Base-by-base conservation (phyloP, 2,797 vertebrate species). In the Botia almorhae region DNA sequence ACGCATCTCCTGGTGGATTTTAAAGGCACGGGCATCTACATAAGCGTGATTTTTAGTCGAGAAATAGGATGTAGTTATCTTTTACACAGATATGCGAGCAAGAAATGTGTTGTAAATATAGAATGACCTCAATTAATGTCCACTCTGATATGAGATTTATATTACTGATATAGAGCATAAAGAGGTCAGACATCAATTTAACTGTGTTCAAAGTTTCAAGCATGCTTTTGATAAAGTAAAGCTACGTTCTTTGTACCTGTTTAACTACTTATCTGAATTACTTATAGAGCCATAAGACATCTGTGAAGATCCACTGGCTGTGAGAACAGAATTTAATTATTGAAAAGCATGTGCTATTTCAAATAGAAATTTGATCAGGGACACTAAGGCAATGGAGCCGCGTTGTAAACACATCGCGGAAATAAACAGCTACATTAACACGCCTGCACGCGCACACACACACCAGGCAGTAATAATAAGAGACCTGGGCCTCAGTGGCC, bases 311-410 rank as follows among this genome's bases (percentile, higher is more conserved):
- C 63, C 67, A 19, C 48, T 16, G 77, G 64, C 58, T 56, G 60
- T 1, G 3, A 73, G 61, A 61, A 79, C 1, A 19, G 56, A 69
- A 69, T 63, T 50, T 19, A 77, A 39, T 65, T 12, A 69, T 68
- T 69, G 69, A 50, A 60, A 82, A 29, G 19, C 61, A 69, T 61
- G 43, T 33, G 26, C 56, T n/a, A 70, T 74, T 75, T 69, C 63
- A 50, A 17, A 81, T 68, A 53, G 48, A 79, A 79, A 79, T 83
- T 74, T 64, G 51, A 84, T 72, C 73, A 80, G 78, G 64, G 68
- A 58, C 48, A 33, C 56, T 43, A 74, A 71, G 56, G 76, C 78
- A 74, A 79, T 82, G 58, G 58, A 63, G 67, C 19, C 61, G 70
- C 64, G 50, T 43, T 76, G 80, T 78, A 82, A 74, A 78, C 56